These are phyloP conservation scores for Rhingia campestris DNA, from an alignment of 2,888 invertebrate genomes.

Conservation along the genomic window DNA sequence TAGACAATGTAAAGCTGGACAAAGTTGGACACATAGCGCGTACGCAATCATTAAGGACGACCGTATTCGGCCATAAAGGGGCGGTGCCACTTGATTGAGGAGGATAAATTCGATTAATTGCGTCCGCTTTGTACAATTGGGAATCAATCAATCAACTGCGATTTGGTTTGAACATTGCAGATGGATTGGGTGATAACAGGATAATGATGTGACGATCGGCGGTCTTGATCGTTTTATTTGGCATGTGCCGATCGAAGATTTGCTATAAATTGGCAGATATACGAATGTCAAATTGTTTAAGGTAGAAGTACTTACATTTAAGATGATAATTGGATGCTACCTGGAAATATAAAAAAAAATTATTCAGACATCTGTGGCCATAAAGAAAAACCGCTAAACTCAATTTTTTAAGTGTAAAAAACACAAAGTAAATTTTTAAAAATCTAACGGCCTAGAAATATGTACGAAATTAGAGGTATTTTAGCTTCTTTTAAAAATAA, in stretches of 20 bases:
- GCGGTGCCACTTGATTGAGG: constrained; percentile 14
- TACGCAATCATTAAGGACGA: constrained; percentile 42
- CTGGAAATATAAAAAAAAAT: too few species aligned
- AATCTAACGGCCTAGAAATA: too few species aligned
- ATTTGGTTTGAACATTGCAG: constrained; percentile 18
- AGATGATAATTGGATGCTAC: too few species aligned
- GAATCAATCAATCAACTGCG: constrained; percentile 40
- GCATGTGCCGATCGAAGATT: constrained; percentile 6
- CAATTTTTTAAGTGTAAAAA: too few species aligned
- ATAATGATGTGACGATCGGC: not conserved
- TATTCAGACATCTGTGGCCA: too few species aligned
- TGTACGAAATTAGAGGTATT: too few species aligned
- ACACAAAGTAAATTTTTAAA: too few species aligned
- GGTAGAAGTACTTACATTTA: not conserved
- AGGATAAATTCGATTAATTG: constrained; percentile 42
- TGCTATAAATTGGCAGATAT: not conserved
- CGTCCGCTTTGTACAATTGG: constrained; percentile 41
- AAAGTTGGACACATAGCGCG: constrained; percentile 17
- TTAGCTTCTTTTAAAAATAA: too few species aligned
- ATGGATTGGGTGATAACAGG: constrained; percentile 31
- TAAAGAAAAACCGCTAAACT: too few species aligned
- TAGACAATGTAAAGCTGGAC: constrained; percentile 9
- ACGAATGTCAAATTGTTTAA: not conserved
- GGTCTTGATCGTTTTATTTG: constrained; percentile 6
- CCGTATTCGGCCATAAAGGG: constrained; percentile 31